A percentile compares a stretch with the other conserved stretches of the same genome.
Evolutionary conservation across 1,140 invertebrate genomes (phyloP).

Genomic region (Branchinecta lindahli): DNA sequence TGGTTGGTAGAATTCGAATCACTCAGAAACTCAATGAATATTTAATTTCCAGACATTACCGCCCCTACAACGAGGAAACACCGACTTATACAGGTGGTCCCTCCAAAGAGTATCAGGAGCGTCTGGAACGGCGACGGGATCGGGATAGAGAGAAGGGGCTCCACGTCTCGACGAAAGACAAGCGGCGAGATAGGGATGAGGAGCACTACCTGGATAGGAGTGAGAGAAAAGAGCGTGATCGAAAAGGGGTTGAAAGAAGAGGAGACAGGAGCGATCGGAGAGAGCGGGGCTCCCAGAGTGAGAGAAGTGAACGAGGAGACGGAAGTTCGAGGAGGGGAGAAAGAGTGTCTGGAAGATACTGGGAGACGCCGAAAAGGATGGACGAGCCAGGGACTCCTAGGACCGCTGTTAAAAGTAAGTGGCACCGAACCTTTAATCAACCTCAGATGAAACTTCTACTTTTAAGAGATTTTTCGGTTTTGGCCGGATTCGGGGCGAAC

Average conservation of each 20-base stretch:
- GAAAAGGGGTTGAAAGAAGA: constrained; percentile 24
- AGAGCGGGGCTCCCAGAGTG: constrained; percentile 25
- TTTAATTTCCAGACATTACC: constrained; percentile 42
- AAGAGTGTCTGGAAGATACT: constrained; percentile 25
- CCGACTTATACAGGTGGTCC: constrained; percentile 85
- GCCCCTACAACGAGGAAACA: constrained; percentile 63
- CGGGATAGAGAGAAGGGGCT: constrained; percentile 39
- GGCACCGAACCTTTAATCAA: constrained; percentile 22
- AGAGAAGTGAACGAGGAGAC: constrained; percentile 22
- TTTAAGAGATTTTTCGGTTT: too few relatives aligned
- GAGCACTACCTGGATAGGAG: constrained; percentile 15
- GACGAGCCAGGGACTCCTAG: constrained; percentile 68
- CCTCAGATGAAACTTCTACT: too few relatives aligned
- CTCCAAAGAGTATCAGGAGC: constrained; percentile 53
- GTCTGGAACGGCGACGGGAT: constrained; percentile 48
- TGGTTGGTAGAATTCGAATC: too few relatives aligned
- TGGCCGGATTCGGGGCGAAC: too few relatives aligned
- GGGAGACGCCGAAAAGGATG: constrained; percentile 46
- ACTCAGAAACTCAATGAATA: too few relatives aligned
- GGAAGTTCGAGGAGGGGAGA: constrained; percentile 23
- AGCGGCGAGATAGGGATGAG: constrained; percentile 27
- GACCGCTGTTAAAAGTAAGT: constrained; percentile 47
- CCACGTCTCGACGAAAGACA: constrained; percentile 38
- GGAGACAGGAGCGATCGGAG: constrained; percentile 22
- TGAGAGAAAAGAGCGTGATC: constrained; percentile 21